Base-by-base conservation (phyloP, 2,888 invertebrate genomes). In the Chalcosyrphus nemorum region DNA sequence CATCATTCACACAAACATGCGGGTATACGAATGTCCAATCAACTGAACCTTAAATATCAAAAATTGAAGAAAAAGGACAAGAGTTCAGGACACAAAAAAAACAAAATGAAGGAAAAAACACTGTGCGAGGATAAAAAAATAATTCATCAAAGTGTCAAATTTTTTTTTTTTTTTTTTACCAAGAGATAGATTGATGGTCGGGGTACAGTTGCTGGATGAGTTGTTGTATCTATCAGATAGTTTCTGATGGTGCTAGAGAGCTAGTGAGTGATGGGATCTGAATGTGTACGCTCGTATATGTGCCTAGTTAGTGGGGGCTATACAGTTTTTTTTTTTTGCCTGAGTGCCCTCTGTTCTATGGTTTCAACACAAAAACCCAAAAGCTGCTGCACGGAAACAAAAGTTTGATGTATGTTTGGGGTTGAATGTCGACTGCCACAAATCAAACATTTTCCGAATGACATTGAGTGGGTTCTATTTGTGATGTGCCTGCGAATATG, bases 391-490 rank as follows among this genome's bases (percentile, higher is more conserved):
- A 52, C 43, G 54, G 61, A 74, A 82, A 84, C 80, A 84, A 80
- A 80, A 84, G 84, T 84, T 84, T 84, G 84, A 84, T 84, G 74
- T 80, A 84, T 84, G 84, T 74, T 84, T 84, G 84, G 84, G 84
- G 84, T 84, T 84, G 80, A 80, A 84, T 84, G 80, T 84, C 80
- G 74, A 80, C 74, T 84, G 80, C 84, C 84, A 84, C 84, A 84
- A 84, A 84, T 84, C 84, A 80, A 84, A 84, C 84, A 84, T 84
- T 84, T 80, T 84, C 38, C 68, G 74, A 84, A 80, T 74, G 84
- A 84, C 84, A 80, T 80, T 84, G 80, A 84, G 80, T 84, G 84
- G 74, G 45, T 84, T 43, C 70, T 77, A 76, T 71, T 72, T 66
- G 77, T 59, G 54, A 65, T 72, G 71, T 50, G 29, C 29, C 35